A percentile compares a stretch with the other conserved stretches of the same genome.
phyloP scores from a whole-genome alignment of 2,113 vertebrate species.

The Osmerus eperlanus region DNA sequence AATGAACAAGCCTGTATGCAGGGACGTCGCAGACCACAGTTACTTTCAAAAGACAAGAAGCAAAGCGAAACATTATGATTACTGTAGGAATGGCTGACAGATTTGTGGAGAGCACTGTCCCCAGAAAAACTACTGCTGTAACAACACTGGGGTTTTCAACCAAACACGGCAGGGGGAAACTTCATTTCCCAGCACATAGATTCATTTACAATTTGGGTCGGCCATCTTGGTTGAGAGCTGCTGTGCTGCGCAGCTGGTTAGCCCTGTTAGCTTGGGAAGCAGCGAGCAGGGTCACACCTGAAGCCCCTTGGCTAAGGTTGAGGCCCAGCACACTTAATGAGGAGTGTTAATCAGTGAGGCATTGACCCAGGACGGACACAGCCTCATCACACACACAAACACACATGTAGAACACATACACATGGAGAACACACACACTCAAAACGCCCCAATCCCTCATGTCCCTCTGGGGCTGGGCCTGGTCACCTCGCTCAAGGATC shows the following conservation, averaged over 20 bases:
- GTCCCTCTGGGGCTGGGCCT: conserved; percentile 37
- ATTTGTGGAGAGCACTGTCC: too few species aligned
- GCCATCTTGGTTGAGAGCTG: conserved; percentile 6
- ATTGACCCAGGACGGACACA: conserved; percentile 41
- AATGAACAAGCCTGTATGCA: conserved; percentile 19
- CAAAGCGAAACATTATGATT: too few species aligned
- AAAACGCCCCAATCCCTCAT: conserved; percentile 4
- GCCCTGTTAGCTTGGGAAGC: conserved; percentile 4
- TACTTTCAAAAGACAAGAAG: too few species aligned
- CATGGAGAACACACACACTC: conserved; percentile 1
- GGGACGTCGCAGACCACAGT: conserved; percentile 1
- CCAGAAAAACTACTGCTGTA: too few species aligned
- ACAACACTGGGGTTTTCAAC: too few species aligned
- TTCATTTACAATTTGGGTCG: neutral
- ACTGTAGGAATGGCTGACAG: too few species aligned
- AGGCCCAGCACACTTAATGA: conserved; percentile 45
- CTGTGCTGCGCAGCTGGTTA: neutral
- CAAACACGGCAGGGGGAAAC: too few species aligned
- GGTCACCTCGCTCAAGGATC: conserved; percentile 59
- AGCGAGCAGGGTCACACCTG: conserved; percentile 36
- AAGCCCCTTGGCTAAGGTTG: conserved; percentile 29
- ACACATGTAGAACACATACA: conserved; percentile 15
- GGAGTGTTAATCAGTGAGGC: conserved; percentile 43
- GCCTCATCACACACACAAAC: neutral
- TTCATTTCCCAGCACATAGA: too few species aligned